phyloP scores from a whole-genome alignment of 2,113 vertebrate species.

The Neopipo cinnamomea region DNA sequence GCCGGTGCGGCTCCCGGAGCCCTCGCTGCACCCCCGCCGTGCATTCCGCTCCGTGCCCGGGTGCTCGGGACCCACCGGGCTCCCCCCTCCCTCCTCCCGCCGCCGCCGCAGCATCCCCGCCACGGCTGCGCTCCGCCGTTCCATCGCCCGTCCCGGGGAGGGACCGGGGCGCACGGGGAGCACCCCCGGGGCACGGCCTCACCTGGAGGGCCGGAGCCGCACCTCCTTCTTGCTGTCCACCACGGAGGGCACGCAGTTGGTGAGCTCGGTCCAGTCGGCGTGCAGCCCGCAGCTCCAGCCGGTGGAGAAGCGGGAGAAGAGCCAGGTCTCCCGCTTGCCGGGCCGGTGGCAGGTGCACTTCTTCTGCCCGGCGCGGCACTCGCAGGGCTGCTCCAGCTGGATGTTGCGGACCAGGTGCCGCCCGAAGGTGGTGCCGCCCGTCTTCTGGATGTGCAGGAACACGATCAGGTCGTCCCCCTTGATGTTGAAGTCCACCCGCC shows the following conservation, averaged over 20 bases:
- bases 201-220: conserved; percentile 80
- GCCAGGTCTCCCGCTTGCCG: conserved; percentile 93
- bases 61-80: background rate
- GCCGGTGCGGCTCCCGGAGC: background rate
- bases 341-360: conserved; percentile 95
- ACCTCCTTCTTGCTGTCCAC: conserved; percentile 82
- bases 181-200: background rate
- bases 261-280: conserved; percentile 99
- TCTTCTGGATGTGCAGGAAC: conserved; percentile 98
- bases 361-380: conserved; percentile 94
- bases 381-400: conserved; percentile 93
- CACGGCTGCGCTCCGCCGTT: background rate
- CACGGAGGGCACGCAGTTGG: conserved; percentile 90
- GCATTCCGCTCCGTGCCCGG: background rate
- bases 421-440: conserved; percentile 95
- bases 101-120: background rate
- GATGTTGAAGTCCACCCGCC: conserved; percentile 87
- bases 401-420: conserved; percentile 96
- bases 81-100: background rate
- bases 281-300: conserved; percentile 99
- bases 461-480: conserved; percentile 94
- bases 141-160: background rate
- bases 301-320: conserved; percentile 98
- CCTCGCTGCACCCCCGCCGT: background rate
- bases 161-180: background rate